phyloP scores from a whole-genome alignment of 1,140 invertebrate genomes.

The Philopotamus ludificatus region DNA sequence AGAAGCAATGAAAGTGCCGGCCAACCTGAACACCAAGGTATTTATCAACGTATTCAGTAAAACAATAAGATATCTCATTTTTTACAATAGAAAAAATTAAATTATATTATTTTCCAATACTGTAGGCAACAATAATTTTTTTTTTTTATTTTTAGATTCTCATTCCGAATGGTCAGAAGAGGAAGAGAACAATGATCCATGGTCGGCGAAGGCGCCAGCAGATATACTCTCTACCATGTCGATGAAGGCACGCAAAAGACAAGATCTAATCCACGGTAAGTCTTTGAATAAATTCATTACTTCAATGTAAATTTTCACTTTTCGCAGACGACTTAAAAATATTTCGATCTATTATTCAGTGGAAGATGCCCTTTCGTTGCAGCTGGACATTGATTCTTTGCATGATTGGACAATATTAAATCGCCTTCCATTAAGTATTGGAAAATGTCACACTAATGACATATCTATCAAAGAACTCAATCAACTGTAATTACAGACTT shows the following conservation, averaged over 20 bases:
- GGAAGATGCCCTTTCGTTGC: no score
- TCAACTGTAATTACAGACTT: no score
- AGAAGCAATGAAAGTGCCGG: conserved; percentile 52
- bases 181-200: conserved; percentile 56
- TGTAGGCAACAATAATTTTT: background rate
- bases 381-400: no score
- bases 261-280: conserved; percentile 95
- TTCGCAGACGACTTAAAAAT: no score
- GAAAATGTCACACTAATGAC: no score
- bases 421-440: no score
- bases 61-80: conserved; percentile 9
- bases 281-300: conserved; percentile 2
- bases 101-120: background rate
- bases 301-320: conserved; percentile 4
- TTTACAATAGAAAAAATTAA: background rate
- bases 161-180: conserved; percentile 57
- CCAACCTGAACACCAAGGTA: conserved; percentile 51
- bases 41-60: background rate
- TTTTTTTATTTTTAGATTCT: conserved; percentile 40
- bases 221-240: conserved; percentile 66
- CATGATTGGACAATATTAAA: no score
- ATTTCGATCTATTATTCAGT: no score
- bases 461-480: no score
- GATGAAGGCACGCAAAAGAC: conserved; percentile 75
- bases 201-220: conserved; percentile 79